phyloP scores from a whole-genome alignment of 1,140 invertebrate species.

The Acyrthosiphon pisum region DNA sequence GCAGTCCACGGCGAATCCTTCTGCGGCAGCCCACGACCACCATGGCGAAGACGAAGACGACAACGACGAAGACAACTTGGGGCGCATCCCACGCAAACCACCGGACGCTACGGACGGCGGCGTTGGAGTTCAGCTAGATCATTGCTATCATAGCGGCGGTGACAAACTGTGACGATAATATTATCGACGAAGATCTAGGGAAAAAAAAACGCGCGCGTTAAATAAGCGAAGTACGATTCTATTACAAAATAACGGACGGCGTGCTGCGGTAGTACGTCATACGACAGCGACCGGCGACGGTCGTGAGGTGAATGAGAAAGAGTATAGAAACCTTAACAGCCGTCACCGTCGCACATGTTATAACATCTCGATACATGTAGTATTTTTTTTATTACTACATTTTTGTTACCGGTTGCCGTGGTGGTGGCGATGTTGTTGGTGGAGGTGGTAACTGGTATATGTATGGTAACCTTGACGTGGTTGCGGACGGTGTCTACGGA shows the following conservation, averaged over 20 bases:
- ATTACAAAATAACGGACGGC: neutral
- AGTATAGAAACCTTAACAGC: neutral
- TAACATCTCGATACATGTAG: neutral
- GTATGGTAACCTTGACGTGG: slow-evolving; percentile 25
- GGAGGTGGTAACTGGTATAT: neutral
- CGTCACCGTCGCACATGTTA: neutral
- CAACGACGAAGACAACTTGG: neutral
- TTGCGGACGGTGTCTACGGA: neutral
- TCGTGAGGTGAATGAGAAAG: slow-evolving; percentile 10
- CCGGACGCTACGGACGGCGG: neutral
- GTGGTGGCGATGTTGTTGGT: neutral
- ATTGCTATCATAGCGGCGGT: neutral
- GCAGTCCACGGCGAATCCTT: slow-evolving; percentile 29
- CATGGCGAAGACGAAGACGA: neutral
- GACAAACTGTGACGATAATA: neutral
- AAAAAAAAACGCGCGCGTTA: neutral
- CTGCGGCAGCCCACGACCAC: slow-evolving; percentile 16
- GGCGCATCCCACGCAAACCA: neutral
- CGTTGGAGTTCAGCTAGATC: neutral
- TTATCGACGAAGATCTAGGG: neutral
- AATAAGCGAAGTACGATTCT: neutral
- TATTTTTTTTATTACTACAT: neutral
- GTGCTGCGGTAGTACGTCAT: neutral
- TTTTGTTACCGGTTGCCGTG: neutral
- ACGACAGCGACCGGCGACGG: neutral